Evolutionary conservation across 1,140 invertebrate genomes (phyloP), one percentile per base, ranked within the genome.

Genomic region (Pomacea maculata): DNA sequence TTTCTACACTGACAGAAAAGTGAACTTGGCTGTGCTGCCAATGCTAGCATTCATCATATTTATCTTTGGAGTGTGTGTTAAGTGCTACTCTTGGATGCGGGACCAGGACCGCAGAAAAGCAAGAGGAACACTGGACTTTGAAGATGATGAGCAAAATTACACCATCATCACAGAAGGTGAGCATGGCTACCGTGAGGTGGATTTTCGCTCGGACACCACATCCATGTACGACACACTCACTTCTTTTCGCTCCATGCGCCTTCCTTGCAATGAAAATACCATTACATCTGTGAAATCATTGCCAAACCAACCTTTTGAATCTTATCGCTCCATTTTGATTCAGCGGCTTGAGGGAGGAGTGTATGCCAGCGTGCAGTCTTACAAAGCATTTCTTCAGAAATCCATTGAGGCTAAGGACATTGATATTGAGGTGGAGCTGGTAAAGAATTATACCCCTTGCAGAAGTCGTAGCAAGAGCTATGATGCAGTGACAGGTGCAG

Each of bases 191-290:
- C 61, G 72, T 14, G 75, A 80, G 21, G 71, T 83, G 19, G 83
- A 85, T 52, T 77, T 80, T 25, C 77, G 81, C 2, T 79, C 81
- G 1, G 83, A 85, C 61, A 73, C 71, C 17, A 79, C 76, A 7
- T 85, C 83, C 29, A 68, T 83, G 34, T 85, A 85, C 68, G 83
- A 85, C 65, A 85, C 83, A 10, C 70, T 85, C 15, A 81, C 52
- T 19, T 85, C 83, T 14, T 83, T 81, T 67, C n/a, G 83, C 15
- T 78, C 72, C 8, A 61, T 85, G 10, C 78, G 82, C 12, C 77
- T 55, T 21, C 81, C 82, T 10, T 64, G 54, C 34, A 82, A 84
- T 68, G 80, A 85, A 34, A 79, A 85, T 61, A 83, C 83, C 0
- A 80, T 85, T 11, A 83, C 81, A 11, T 85, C 83, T 9, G 72